phyloP scores from a whole-genome alignment of 2,113 vertebrate species.

The Zapornia atra region DNA sequence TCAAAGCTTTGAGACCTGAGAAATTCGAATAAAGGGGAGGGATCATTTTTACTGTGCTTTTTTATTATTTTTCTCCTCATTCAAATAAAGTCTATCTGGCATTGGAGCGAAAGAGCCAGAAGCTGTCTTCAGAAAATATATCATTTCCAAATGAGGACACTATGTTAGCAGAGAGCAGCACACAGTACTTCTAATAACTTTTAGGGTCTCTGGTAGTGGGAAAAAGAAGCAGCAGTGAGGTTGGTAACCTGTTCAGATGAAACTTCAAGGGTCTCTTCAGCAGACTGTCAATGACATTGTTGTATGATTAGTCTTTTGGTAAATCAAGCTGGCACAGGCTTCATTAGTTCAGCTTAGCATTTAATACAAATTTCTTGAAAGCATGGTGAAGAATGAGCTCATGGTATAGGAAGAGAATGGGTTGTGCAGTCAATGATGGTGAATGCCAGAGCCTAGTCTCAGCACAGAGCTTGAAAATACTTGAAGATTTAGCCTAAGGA shows the following conservation, averaged over 20 bases:
- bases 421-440: not conserved
- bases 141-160: not conserved
- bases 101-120: conserved; percentile 16
- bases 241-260: conserved; percentile 26
- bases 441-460: not conserved
- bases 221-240: not conserved
- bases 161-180: not conserved
- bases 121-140: not conserved
- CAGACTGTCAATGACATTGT: conserved; percentile 54
- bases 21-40: not conserved
- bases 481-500: not conserved
- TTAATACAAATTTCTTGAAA: conserved; percentile 42
- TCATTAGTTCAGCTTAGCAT: conserved; percentile 30
- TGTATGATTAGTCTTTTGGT: conserved; percentile 65
- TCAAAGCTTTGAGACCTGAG: conserved; percentile 28
- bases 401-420: not conserved
- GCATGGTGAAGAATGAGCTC: not conserved
- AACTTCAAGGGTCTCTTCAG: conserved; percentile 40
- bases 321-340: conserved; percentile 42
- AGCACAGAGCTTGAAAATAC: not conserved
- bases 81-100: not conserved
- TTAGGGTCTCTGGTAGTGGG: conserved; percentile 12
- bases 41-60: not conserved
- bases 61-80: not conserved
- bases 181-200: not conserved